phyloP scores from a whole-genome alignment of 1,140 invertebrate species.

The Sweltsa coloradensis region DNA sequence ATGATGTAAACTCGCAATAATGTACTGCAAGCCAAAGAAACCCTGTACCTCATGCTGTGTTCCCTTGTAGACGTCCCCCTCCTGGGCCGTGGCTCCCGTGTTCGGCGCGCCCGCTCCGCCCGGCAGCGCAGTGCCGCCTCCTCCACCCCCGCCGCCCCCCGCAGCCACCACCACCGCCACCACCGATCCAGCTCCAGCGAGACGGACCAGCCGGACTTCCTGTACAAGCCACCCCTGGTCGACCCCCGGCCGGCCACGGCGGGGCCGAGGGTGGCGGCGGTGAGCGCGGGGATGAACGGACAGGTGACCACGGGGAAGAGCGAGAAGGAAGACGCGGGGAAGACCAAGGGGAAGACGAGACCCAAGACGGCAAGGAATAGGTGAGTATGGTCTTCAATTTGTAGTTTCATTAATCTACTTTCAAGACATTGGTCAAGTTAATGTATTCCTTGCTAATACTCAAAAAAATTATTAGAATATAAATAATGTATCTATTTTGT shows the following conservation, averaged over 20 bases:
- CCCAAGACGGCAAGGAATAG: no score
- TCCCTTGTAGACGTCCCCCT: conserved; percentile 34
- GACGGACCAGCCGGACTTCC: conserved; percentile 25
- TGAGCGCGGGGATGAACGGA: neutral
- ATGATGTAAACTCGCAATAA: no score
- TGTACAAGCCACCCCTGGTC: conserved; percentile 22
- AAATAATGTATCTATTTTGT: no score
- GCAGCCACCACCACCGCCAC: neutral
- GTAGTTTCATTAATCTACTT: no score
- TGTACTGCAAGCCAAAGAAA: no score
- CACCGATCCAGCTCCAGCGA: conserved; percentile 29
- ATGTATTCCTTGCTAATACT: no score
- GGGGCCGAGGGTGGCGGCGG: conserved; percentile 18
- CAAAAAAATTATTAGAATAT: no score
- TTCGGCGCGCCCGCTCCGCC: conserved; percentile 43
- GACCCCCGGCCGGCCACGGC: conserved; percentile 11
- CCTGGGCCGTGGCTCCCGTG: conserved; percentile 42
- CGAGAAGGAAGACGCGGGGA: no score
- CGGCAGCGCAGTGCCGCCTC: neutral
- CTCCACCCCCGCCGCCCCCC: neutral
- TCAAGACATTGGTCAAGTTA: no score
- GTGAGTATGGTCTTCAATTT: no score
- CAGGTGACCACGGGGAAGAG: neutral
- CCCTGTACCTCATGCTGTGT: no score
- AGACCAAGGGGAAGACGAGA: no score